phyloP scores from a whole-genome alignment of 2,113 vertebrate genomes.

The Micromys minutus region DNA sequence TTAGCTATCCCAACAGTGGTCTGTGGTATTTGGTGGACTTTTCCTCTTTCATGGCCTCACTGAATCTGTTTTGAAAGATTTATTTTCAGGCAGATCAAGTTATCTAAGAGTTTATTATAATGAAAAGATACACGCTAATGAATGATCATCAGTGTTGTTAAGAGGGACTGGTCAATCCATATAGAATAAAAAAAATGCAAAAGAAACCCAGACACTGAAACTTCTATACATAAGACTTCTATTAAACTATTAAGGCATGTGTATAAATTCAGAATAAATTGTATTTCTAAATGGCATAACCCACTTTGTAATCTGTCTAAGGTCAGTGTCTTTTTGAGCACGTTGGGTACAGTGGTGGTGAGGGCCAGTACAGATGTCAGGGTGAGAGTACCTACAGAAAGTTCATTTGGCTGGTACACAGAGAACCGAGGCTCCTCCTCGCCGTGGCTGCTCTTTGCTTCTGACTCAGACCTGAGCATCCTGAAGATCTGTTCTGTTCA shows the following conservation, averaged over 20 bases:
- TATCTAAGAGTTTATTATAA: background rate
- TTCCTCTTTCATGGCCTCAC: background rate
- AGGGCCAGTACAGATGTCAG: background rate
- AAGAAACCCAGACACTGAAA: background rate
- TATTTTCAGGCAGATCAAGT: background rate
- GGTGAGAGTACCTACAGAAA: background rate
- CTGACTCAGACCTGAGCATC: background rate
- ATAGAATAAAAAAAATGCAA: background rate
- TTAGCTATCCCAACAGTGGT: background rate
- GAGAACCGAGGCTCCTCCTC: background rate
- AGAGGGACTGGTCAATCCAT: background rate
- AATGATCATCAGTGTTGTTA: background rate
- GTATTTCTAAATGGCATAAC: background rate
- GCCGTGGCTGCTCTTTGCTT: background rate
- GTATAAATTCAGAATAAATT: too few species aligned
- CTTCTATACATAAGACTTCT: background rate
- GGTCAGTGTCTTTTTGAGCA: background rate
- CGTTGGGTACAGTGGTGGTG: accelerated
- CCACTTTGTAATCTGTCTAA: background rate
- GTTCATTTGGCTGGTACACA: background rate
- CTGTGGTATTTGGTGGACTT: background rate
- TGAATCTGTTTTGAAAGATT: background rate
- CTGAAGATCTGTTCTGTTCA: background rate
- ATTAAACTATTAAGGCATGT: background rate
- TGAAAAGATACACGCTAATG: background rate